Evolutionary conservation across 2,797 vertebrate species (phyloP).

Genomic region (Hyperoplus immaculatus): DNA sequence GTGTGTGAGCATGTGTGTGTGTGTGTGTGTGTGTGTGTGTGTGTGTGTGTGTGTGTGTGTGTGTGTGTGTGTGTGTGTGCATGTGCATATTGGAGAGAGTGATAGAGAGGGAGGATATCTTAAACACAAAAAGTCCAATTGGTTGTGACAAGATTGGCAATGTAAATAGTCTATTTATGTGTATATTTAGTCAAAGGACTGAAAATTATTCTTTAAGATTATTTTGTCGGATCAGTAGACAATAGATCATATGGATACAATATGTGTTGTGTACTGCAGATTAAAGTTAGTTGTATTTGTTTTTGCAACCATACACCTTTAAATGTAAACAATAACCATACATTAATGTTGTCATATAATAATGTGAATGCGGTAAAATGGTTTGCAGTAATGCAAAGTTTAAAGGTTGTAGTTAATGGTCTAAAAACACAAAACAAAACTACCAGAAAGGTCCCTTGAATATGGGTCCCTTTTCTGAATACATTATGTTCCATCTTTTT

Average conservation of each 20-base stretch:
- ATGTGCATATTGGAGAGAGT: neutral
- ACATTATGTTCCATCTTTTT: conserved; percentile 6
- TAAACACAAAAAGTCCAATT: conserved; percentile 40
- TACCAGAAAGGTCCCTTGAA: conserved; percentile 7
- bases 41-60: conserved; percentile 13
- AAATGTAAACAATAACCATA: neutral
- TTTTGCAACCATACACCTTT: neutral
- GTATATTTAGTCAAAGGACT: conserved; percentile 34
- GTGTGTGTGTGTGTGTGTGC: conserved; percentile 11
- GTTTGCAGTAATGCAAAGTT: neutral
- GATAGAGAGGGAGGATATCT: conserved; percentile 19
- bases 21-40: conserved; percentile 9
- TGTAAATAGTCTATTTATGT: conserved; percentile 40
- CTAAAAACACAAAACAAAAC: conserved; percentile 8
- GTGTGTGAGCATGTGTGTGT: conserved; percentile 20
- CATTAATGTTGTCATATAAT: neutral
- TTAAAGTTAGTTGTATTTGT: conserved; percentile 2
- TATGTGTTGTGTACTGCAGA: neutral
- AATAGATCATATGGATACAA: neutral
- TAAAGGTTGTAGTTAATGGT: conserved; percentile 14
- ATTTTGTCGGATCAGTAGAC: neutral
- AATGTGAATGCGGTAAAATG: neutral
- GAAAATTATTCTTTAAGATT: conserved; percentile 21
- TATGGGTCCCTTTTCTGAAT: conserved; percentile 16
- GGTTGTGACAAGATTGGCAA: conserved; percentile 44